These are phyloP conservation scores for Philopotamus ludificatus DNA, from an alignment of 1,140 invertebrate species.

Conservation along the genomic window DNA sequence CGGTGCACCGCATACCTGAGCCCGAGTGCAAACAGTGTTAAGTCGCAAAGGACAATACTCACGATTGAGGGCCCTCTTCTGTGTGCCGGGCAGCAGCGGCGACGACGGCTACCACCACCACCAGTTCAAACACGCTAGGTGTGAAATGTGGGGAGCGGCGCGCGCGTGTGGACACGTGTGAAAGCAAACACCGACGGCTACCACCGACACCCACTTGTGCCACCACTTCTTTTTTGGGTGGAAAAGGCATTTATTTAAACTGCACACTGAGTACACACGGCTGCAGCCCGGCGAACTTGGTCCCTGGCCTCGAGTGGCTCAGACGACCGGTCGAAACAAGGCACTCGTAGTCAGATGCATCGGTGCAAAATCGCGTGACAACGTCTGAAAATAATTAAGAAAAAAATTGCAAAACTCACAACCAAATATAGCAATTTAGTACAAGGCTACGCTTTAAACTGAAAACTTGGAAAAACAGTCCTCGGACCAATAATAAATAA, in stretches of 20 bases:
- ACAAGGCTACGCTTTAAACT: too few relatives aligned
- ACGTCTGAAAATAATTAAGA: neutral
- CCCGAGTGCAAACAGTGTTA: neutral
- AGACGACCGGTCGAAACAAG: neutral
- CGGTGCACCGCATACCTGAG: neutral
- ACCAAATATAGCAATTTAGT: neutral
- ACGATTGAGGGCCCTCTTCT: neutral
- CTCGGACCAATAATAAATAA: too few relatives aligned
- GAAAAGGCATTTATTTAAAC: slow-evolving; percentile 7
- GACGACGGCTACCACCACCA: slow-evolving; percentile 1
- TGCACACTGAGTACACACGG: slow-evolving; percentile 7
- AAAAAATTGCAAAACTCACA: neutral
- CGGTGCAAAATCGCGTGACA: neutral
- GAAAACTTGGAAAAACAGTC: too few relatives aligned
- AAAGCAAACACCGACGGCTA: slow-evolving; percentile 25
- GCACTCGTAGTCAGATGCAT: neutral
- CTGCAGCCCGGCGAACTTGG: neutral
- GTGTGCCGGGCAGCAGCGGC: neutral
- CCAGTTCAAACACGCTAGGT: slow-evolving; percentile 34
- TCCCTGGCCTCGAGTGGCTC: neutral
- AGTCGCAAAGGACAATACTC: slow-evolving; percentile 3
- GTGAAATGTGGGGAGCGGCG: slow-evolving; percentile 34
- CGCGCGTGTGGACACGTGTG: slow-evolving; percentile 20
- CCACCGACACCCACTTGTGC: slow-evolving; percentile 7
- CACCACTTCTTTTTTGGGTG: too few relatives aligned